Evolutionary conservation across 2,113 vertebrate species (phyloP), one percentile per base, ranked within the genome.

Genomic region (Gulo gulo): DNA sequence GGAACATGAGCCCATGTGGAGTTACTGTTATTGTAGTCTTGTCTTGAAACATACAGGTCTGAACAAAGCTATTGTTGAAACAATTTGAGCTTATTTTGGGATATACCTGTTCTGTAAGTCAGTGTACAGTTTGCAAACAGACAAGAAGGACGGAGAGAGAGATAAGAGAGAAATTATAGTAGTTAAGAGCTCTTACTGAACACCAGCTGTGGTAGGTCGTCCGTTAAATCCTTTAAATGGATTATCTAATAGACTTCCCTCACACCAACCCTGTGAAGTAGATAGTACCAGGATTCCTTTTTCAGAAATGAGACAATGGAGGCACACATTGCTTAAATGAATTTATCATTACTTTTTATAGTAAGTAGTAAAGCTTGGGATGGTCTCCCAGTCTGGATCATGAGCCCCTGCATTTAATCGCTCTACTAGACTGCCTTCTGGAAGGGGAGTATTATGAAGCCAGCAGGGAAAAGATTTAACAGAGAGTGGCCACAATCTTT

Each of bases 171-270:
- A 34, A 93, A 42, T 10, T 69, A 4, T 13, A 59, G 21, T 13
- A 45, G 20, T 59, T 81, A 73, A 55, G 55, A 73, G n/a, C 73
- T 85, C 16, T 76, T 88, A 42, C 11, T 55, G 71, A 42, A 83
- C 47, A 83, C 88, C 24, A 29, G 4, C 39, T 55, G 82, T 63
- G 74, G 31, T 36, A 50, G 42, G 59, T 86, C 47, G 50, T n/a
- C 21, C 74, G 82, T 69, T 94, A 81, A 81, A 83, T 93, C 26
- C 55, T 79, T 85, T 89, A 63, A 95, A 76, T 92, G 42, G 45
- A 59, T 86, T 83, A 18, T 61, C 47, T 93, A 79, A 92, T 69
- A 89, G 86, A 85, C 89, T 93, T 95, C 34, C 23, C 55, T 91
- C 1, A 34, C 52, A 89, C 59, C 45, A 67, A 31, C 47, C 39